Evolutionary conservation across 2,888 invertebrate species (phyloP).

Genomic region (Saturnia pavonia): DNA sequence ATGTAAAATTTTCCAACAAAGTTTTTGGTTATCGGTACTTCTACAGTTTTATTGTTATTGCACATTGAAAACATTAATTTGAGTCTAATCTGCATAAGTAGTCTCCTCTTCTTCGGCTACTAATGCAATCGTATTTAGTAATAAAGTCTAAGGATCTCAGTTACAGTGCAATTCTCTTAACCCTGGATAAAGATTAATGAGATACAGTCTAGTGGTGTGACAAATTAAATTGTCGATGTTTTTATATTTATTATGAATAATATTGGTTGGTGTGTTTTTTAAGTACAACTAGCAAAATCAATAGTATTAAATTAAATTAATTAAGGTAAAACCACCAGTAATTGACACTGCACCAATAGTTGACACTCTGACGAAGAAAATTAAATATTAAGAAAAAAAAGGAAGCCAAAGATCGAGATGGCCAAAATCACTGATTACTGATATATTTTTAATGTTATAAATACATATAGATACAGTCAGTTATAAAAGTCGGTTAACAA

Average conservation of each 20-base stretch:
- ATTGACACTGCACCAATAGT: no score
- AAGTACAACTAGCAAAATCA: no score
- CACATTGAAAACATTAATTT: slow-evolving; percentile 4
- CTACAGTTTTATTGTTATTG: not conserved
- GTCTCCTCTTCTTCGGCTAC: not conserved
- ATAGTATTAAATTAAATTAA: no score
- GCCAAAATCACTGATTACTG: no score
- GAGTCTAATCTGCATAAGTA: not conserved
- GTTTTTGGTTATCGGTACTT: not conserved
- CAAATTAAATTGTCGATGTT: not conserved
- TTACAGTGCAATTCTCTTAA: slow-evolving; percentile 39
- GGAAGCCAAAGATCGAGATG: no score
- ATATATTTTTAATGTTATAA: no score
- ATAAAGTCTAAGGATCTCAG: not conserved
- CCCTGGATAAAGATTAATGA: slow-evolving; percentile 35
- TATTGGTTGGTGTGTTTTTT: not conserved
- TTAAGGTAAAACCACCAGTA: no score
- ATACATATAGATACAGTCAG: no score
- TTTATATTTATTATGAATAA: not conserved
- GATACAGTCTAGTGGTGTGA: slow-evolving; percentile 24
- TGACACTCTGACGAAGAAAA: no score
- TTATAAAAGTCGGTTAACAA: no score
- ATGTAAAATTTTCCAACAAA: no score
- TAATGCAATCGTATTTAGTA: not conserved
- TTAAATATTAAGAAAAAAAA: no score